Percentiles rank a stretch among this genome's conserved stretches.
Conservation (phyloP, 2,113 vertebrate genomes). For the Riparia riparia region DNA sequence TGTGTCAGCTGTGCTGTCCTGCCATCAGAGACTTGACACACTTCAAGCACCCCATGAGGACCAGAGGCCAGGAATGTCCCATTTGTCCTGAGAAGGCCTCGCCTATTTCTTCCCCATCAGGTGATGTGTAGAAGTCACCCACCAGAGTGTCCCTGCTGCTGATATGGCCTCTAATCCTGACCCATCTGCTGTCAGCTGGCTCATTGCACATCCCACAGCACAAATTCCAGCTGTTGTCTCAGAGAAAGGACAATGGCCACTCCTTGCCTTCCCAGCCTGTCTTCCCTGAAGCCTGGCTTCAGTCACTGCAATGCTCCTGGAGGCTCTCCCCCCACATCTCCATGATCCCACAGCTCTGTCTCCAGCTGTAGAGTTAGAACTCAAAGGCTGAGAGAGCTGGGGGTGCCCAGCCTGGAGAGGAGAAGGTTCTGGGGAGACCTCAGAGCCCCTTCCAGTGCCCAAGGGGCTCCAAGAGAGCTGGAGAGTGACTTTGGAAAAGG, state of each 20-base stretch:
- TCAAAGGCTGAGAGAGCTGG: too few relatives aligned
- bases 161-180: neutral
- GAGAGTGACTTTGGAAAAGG: too few relatives aligned
- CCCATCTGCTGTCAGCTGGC: neutral
- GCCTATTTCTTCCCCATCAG: neutral
- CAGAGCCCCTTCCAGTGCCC: too few relatives aligned
- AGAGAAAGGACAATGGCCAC: too few relatives aligned
- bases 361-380: too few relatives aligned
- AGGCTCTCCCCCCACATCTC: neutral
- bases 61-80: accelerated
- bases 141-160: neutral
- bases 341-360: neutral
- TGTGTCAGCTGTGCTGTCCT: too few relatives aligned
- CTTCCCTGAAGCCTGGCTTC: neutral
- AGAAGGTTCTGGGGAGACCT: too few relatives aligned
- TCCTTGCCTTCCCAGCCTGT: neutral
- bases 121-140: neutral
- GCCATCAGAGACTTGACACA: too few relatives aligned
- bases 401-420: too few relatives aligned
- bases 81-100: neutral
- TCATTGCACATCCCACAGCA: neutral
- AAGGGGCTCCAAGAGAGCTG: too few relatives aligned
- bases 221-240: neutral
- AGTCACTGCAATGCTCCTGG: neutral
- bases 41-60: neutral